Conservation (phyloP, 2,888 invertebrate genomes). For the Lacanobia wlatinum region DNA sequence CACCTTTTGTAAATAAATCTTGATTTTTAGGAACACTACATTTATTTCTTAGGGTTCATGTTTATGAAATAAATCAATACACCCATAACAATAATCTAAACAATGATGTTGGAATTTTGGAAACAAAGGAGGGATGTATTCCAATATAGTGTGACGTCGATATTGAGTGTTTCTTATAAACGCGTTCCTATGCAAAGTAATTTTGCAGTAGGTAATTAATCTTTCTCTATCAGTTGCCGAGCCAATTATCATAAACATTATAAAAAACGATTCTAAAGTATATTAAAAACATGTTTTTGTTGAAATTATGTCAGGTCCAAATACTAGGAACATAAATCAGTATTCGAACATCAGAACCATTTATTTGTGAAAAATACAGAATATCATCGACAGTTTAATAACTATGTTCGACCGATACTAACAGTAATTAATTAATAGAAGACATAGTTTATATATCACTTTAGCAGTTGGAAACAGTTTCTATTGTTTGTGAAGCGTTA, state of each 20-base stretch:
- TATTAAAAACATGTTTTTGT: constrained; percentile 1
- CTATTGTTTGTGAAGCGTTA: constrained; percentile 61
- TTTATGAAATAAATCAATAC: neutral
- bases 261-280: neutral
- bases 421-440: constrained; percentile 37
- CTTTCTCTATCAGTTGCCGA: neutral
- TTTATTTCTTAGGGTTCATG: neutral
- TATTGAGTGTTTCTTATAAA: no score
- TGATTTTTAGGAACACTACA: neutral
- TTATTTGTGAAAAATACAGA: constrained; percentile 7
- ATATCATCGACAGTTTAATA: constrained; percentile 25
- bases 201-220: neutral
- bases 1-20: neutral
- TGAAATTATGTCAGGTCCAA: constrained; percentile 10
- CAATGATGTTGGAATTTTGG: no score
- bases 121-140: no score
- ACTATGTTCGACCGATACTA: constrained; percentile 20
- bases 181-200: neutral
- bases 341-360: neutral
- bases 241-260: neutral
- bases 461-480: constrained; percentile 46
- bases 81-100: neutral
- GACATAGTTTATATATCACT: constrained; percentile 33
- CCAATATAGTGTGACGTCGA: no score
- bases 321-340: constrained; percentile 11